These are phyloP conservation scores for Brachystomella parvula DNA, from an alignment of 1,140 invertebrate species.

Conservation along the genomic window DNA sequence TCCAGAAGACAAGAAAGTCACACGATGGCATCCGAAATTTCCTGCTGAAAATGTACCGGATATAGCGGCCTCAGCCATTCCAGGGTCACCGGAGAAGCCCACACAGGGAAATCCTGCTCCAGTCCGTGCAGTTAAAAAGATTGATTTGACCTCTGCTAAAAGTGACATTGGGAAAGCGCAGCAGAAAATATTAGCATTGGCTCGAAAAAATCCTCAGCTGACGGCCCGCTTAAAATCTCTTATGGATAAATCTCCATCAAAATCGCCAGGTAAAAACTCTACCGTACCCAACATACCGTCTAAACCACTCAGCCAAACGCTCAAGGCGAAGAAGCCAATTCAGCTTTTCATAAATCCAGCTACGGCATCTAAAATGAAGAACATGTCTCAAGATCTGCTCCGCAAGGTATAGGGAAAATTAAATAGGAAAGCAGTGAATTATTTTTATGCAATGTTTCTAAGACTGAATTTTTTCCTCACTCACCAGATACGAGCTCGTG, in stretches of 20 bases:
- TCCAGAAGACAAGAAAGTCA: conserved; percentile 58
- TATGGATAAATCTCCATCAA: not conserved
- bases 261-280: not conserved
- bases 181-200: conserved; percentile 12
- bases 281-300: not conserved
- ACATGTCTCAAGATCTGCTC: no score
- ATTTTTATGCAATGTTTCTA: no score
- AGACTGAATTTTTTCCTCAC: no score
- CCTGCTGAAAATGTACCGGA: conserved; percentile 70
- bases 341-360: no score
- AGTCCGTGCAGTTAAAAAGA: conserved; percentile 17
- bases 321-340: no score
- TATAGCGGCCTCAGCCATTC: not conserved
- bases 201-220: conserved; percentile 6
- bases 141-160: conserved; percentile 22
- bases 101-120: conserved; percentile 4
- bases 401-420: no score
- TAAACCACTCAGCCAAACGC: no score
- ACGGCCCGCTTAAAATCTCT: conserved; percentile 40
- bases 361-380: no score
- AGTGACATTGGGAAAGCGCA: conserved; percentile 24
- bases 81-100: not conserved
- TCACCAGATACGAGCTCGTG: conserved; percentile 75
- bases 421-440: no score
- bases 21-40: conserved; percentile 87